A percentile compares a stretch with the other conserved stretches of the same genome.
phyloP scores from a whole-genome alignment of 1,140 invertebrate genomes.

The Drosophila obscura region DNA sequence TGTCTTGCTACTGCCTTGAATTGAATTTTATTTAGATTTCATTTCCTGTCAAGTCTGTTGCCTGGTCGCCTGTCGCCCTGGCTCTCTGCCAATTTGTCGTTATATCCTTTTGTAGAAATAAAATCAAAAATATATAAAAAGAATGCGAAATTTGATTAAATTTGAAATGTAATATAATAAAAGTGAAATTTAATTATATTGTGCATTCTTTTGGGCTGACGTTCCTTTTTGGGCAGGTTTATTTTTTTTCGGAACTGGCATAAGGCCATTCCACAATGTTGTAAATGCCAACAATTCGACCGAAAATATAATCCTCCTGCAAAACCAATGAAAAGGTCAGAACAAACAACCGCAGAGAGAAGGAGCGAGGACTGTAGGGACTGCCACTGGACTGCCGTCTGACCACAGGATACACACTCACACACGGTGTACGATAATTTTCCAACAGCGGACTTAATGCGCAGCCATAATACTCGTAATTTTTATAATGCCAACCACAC shows the following conservation, averaged over 20 bases:
- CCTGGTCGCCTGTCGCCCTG: constrained; percentile 40
- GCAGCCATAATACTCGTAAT: constrained; percentile 59
- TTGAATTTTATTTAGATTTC: constrained; percentile 57
- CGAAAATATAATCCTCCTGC: not conserved
- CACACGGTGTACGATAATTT: constrained; percentile 51
- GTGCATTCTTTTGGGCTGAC: constrained; percentile 20
- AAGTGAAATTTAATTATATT: constrained; percentile 41
- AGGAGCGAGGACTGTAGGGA: not conserved
- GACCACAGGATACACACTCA: constrained; percentile 37
- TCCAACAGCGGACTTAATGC: constrained; percentile 53
- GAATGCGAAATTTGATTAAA: constrained; percentile 57
- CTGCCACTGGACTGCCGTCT: constrained; percentile 21
- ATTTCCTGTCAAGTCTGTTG: constrained; percentile 30
- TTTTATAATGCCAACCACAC: constrained; percentile 60
- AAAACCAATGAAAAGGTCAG: constrained; percentile 6
- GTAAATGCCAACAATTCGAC: constrained; percentile 1
- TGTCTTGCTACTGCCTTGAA: constrained; percentile 33
- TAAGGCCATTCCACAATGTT: not conserved
- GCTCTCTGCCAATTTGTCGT: constrained; percentile 45
- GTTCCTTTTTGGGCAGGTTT: not conserved
- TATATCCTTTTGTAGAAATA: no score
- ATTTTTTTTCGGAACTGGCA: constrained; percentile 4
- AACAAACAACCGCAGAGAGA: not conserved
- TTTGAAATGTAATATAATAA: constrained; percentile 63
- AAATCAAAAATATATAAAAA: no score